Evolutionary conservation across 2,797 vertebrate genomes (phyloP), one percentile per base, ranked within the genome.

Genomic region (Eurystomus glaucurus): DNA sequence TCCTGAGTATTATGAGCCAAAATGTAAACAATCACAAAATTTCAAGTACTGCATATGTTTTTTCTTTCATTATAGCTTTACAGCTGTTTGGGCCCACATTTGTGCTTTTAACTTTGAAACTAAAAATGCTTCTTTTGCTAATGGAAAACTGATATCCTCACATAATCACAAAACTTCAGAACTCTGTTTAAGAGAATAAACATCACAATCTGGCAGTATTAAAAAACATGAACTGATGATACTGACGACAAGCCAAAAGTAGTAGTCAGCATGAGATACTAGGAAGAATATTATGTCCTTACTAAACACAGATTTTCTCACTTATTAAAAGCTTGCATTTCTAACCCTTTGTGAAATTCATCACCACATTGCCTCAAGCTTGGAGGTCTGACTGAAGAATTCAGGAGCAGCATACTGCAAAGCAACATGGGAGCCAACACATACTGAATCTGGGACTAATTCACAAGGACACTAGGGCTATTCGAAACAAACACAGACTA

Each of bases 161-260:
- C 14, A 57, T 29, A 52, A 86, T 75, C 39, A 69, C 31, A 88
- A 58, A 78, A 86, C 37, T 90, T 88, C 43, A 86, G 57, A 88
- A 81, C 10, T 22, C 57, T 14, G 4, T 61, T 88, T 58, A 79
- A 69, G 20, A 79, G 62, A 84, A 82, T 16, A 94, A 91, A 91
- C 29, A 94, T 55, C 51, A 71, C 55, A 85, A 79, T n/a, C 84
- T 92, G 54, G 33, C 22, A 90, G 33, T 60, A 85, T 43, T 68
- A 60, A 92, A 93, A 93, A 66, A 68, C 54, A 92, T 43, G 37
- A 89, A 21, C 33, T 61, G 85, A 93, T 76, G 68, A 92, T 55
- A 90, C 55, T 85, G 75, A 91, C 16, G 5, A 70, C 14, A 80
- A 57, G 81, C 48, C 68, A 91, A 88, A 97, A 83, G 60, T 64